Base-by-base conservation (phyloP, 2,888 invertebrate genomes). In the Salticus scenicus region DNA sequence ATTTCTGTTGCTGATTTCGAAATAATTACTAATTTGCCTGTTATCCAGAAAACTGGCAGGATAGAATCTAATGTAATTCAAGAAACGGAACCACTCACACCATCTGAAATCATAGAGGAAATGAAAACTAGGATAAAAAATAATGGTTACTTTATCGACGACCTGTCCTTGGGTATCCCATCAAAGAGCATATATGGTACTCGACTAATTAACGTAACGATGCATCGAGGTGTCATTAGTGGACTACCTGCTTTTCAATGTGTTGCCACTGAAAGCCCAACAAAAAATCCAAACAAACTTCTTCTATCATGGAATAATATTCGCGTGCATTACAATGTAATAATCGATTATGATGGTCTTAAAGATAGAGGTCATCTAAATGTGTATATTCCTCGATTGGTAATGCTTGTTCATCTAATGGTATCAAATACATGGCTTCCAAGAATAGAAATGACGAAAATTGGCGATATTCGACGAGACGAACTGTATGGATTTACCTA, bases 391-490 rank as follows among this genome's bases (percentile, higher is more conserved):
- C 30, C 69, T 10, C 71, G 64, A 1, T 20, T 83, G 30, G 4
- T 20, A 17, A 83, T 83, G 83, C 37, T 42, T 7, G 76, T 83
- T 20, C 14, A 30, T 0, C 10, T 66, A n/a, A 5, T 24, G 72
- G 5, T 14, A 10, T 30, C 47, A 2, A 51, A 67, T 10, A 2
- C 73, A 0, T 1, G 20, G 8, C 0, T 14, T 0, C 70, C 74
- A 20, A 27, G 75, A 12, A 66, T 76, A 2, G 71, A 83, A 42
- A 72, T 83, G 76, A 37, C 76, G 0, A 14, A 30, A 14, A 71
- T 66, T 10, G 57, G 24, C 0, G 72, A 27, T 12, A 14, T 30
- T 17, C 76, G 71, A 20, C 20, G 76, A 4, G 51, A 66, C 1
- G 33, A 7, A 28, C 14, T 64, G 5, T n/a, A n/a, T n/a, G n/a